Evolutionary conservation across 2,888 invertebrate genomes (phyloP).

Genomic region (Lottia scabra): DNA sequence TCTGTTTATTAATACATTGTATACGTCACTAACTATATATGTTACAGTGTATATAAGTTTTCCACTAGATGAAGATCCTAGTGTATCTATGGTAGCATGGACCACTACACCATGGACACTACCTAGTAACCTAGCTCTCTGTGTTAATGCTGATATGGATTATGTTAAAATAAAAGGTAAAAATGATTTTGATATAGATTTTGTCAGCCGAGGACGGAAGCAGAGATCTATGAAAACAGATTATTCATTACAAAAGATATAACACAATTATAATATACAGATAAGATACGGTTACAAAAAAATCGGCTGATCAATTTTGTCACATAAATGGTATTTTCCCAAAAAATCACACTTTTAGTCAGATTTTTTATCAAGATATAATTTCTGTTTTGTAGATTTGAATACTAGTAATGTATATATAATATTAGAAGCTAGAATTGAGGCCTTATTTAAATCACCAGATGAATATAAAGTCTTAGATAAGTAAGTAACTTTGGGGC

Average conservation of each 20-base stretch:
- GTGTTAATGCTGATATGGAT: conserved; percentile 88
- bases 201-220: no score
- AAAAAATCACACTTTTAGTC: no score
- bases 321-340: no score
- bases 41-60: conserved; percentile 84
- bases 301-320: no score
- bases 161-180: conserved; percentile 82
- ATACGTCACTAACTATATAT: no score
- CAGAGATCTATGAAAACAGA: no score
- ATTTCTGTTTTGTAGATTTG: conserved; percentile 68
- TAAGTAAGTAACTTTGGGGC: conserved; percentile 75
- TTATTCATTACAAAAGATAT: no score
- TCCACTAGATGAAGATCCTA: conserved; percentile 80
- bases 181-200: neutral
- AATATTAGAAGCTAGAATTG: conserved; percentile 85
- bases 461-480: conserved; percentile 84
- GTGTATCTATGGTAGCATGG: conserved; percentile 87
- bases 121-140: conserved; percentile 94
- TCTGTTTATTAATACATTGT: no score
- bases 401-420: conserved; percentile 81
- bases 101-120: conserved; percentile 99
- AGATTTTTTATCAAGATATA: no score
- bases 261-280: no score
- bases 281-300: no score
- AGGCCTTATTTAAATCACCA: conserved; percentile 81